A percentile compares a stretch with the other conserved stretches of the same genome.
Evolutionary conservation across 1,140 invertebrate genomes (phyloP).

Genomic region (Phymastichus coffea): DNA sequence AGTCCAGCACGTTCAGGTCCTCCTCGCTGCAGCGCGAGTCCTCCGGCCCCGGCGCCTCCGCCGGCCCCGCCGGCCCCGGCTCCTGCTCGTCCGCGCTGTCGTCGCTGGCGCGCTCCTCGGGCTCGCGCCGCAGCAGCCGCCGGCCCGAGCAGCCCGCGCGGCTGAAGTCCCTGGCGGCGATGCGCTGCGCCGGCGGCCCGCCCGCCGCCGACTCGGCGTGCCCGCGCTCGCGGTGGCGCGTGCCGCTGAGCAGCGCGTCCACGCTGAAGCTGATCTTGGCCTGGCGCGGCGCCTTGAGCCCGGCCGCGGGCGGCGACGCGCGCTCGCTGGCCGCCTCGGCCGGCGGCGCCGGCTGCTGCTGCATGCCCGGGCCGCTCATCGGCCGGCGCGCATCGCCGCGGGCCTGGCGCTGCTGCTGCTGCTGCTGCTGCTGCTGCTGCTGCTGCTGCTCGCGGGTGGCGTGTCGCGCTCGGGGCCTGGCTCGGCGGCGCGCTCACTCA

Average conservation of each 20-base stretch:
- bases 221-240: conserved; percentile 27
- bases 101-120: conserved; percentile 48
- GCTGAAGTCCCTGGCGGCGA: conserved; percentile 49
- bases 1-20: conserved; percentile 55
- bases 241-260: conserved; percentile 51
- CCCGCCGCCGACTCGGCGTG: conserved; percentile 38
- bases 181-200: conserved; percentile 43
- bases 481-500: neutral
- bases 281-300: conserved; percentile 39
- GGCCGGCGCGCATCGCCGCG: conserved; percentile 6
- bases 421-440: neutral
- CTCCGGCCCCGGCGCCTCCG: conserved; percentile 37
- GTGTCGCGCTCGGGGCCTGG: neutral
- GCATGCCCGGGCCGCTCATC: conserved; percentile 34
- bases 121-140: conserved; percentile 35
- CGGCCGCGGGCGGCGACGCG: conserved; percentile 29
- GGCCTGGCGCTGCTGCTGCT: neutral
- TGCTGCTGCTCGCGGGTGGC: neutral
- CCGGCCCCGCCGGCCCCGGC: conserved; percentile 42
- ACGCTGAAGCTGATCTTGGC: conserved; percentile 57
- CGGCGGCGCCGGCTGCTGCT: neutral
- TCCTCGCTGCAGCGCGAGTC: conserved; percentile 49
- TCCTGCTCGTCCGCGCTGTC: conserved; percentile 24
- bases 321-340: conserved; percentile 39
- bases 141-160: conserved; percentile 25